A percentile compares a stretch with the other conserved stretches of the same genome.
Evolutionary conservation across 1,140 invertebrate genomes (phyloP).

Genomic region (Berghia stephanieae): DNA sequence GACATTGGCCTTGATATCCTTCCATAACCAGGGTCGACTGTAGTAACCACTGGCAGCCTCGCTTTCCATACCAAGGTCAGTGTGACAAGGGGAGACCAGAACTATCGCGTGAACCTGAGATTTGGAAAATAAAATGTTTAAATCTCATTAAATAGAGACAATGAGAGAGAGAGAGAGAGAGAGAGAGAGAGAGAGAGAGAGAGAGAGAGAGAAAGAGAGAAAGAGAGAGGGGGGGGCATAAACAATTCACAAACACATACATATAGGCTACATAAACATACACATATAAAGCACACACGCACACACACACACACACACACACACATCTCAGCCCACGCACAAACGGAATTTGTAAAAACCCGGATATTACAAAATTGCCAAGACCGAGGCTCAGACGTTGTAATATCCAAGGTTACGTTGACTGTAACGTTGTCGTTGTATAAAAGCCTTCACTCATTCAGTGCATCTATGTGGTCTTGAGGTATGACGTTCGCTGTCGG

Average conservation of each 20-base stretch:
- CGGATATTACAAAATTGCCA: background rate
- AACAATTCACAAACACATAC: background rate
- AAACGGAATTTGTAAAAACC: background rate
- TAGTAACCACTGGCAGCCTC: constrained; percentile 61
- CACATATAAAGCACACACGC: background rate
- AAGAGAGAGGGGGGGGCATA: background rate
- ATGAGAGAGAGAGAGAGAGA: constrained; percentile 2
- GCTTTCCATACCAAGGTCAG: constrained; percentile 54
- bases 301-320: background rate
- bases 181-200: background rate
- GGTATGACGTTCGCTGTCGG: too few species aligned
- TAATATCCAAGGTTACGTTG: too few species aligned
- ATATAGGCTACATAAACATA: background rate
- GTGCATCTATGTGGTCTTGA: too few species aligned
- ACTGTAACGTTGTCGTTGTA: too few species aligned
- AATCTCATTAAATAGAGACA: background rate
- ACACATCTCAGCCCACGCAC: background rate
- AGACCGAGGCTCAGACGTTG: too few species aligned
- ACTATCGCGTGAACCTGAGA: constrained; percentile 55
- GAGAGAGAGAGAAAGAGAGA: background rate
- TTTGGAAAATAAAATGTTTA: background rate
- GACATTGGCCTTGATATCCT: constrained; percentile 48
- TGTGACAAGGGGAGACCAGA: constrained; percentile 57
- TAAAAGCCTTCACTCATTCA: too few species aligned
- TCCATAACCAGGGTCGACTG: constrained; percentile 60